phyloP scores from a whole-genome alignment of 2,797 vertebrate species.

The Cichlasoma orientale region DNA sequence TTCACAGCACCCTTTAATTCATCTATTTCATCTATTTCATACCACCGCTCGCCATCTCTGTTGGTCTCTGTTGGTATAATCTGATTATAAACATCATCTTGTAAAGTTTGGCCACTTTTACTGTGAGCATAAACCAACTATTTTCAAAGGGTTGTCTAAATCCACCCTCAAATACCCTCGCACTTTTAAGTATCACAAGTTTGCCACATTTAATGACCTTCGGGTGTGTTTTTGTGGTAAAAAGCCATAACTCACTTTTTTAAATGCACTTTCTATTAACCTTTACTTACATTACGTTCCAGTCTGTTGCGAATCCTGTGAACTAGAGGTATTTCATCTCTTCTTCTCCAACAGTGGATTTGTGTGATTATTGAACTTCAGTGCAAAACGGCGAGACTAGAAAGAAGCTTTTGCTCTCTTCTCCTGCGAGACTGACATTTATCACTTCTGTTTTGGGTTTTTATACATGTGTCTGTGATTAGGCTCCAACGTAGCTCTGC shows the following conservation, averaged over 20 bases:
- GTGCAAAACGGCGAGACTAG: slow-evolving; percentile 16
- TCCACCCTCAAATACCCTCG: background rate
- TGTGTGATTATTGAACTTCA: slow-evolving; percentile 35
- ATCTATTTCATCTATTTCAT: background rate
- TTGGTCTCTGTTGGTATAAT: background rate
- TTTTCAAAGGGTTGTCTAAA: background rate
- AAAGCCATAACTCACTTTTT: slow-evolving; percentile 45
- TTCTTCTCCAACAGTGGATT: slow-evolving; percentile 19
- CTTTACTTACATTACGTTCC: slow-evolving; percentile 3
- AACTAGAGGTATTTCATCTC: background rate
- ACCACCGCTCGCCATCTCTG: background rate
- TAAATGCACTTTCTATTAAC: slow-evolving; percentile 43
- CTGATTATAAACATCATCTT: background rate
- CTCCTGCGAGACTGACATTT: slow-evolving; percentile 30
- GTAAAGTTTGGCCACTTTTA: background rate
- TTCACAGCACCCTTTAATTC: background rate
- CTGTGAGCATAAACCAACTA: background rate
- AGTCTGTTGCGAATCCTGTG: slow-evolving; percentile 12
- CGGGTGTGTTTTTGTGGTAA: slow-evolving; percentile 19
- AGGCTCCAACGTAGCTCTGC: slow-evolving; percentile 28
- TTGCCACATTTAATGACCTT: slow-evolving; percentile 34
- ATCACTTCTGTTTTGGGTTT: slow-evolving; percentile 24
- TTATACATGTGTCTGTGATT: slow-evolving; percentile 36
- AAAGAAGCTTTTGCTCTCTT: slow-evolving; percentile 42
- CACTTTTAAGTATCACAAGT: slow-evolving; percentile 7